Evolutionary conservation across 2,113 vertebrate species (phyloP).

Genomic region (Agelaius tricolor): DNA sequence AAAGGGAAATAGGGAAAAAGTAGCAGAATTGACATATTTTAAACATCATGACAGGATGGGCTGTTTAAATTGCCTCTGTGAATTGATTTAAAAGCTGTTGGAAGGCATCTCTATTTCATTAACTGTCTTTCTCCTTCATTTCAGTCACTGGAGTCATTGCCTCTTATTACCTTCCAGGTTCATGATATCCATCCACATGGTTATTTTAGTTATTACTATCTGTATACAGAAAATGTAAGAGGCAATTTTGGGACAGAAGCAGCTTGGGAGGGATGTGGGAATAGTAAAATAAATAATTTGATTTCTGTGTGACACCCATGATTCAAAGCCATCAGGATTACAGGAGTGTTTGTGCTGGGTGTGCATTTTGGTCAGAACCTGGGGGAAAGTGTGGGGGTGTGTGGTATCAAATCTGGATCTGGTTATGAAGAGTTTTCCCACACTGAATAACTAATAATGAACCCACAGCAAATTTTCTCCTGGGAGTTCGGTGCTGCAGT

Average conservation of each 20-base stretch:
- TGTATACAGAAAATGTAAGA: conserved; percentile 49
- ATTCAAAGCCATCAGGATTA: conserved; percentile 32
- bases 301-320: conserved; percentile 30
- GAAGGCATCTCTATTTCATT: conserved; percentile 75
- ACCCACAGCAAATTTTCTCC: not conserved
- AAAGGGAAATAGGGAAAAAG: conserved; percentile 46
- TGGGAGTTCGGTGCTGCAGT: not conserved
- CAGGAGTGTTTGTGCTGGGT: not conserved
- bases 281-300: conserved; percentile 53
- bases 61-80: conserved; percentile 73
- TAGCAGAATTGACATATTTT: conserved; percentile 69
- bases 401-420: not conserved
- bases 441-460: not conserved
- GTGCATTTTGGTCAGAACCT: not conserved
- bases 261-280: conserved; percentile 8
- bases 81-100: conserved; percentile 77
- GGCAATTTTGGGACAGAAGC: conserved; percentile 40
- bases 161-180: conserved; percentile 71
- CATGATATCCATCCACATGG: conserved; percentile 62
- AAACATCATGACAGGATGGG: conserved; percentile 69
- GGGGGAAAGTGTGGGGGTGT: fast-evolving
- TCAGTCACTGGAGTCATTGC: conserved; percentile 69
- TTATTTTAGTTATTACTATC: conserved; percentile 67
- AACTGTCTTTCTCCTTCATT: conserved; percentile 70
- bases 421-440: not conserved